Percentiles rank a stretch among this genome's conserved stretches.
Conservation (phyloP, 2,888 invertebrate species). For the Octodonta nipae region DNA sequence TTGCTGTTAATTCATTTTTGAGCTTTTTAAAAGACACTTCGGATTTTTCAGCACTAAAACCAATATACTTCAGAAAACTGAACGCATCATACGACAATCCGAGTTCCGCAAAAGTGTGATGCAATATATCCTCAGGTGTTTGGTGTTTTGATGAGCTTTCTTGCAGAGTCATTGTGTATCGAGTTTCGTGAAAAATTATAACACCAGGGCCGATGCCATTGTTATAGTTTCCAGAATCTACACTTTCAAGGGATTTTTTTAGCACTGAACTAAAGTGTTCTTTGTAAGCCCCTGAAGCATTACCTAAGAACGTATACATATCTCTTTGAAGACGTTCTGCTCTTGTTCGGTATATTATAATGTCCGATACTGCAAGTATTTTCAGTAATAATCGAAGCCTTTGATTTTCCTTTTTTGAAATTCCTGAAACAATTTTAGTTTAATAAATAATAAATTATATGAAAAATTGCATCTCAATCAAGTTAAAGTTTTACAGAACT, state of each 20-base stretch:
- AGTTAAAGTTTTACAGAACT: no score
- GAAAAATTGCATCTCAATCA: no score
- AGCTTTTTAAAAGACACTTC: conserved; percentile 49
- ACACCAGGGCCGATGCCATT: conserved; percentile 51
- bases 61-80: conserved; percentile 55
- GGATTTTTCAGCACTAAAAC: conserved; percentile 41
- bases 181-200: conserved; percentile 68
- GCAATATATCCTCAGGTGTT: conserved; percentile 49
- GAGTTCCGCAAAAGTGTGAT: conserved; percentile 47
- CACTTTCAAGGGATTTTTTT: conserved; percentile 23
- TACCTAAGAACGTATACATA: conserved; percentile 63
- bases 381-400: conserved; percentile 58
- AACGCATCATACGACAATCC: conserved; percentile 56
- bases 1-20: conserved; percentile 42
- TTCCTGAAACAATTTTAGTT: conserved; percentile 27
- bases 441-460: no score
- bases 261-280: conserved; percentile 55
- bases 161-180: conserved; percentile 52
- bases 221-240: conserved; percentile 16
- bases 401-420: conserved; percentile 45
- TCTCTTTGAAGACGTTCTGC: conserved; percentile 60
- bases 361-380: conserved; percentile 68
- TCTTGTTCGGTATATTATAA: conserved; percentile 62
- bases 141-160: conserved; percentile 43
- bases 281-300: conserved; percentile 60